Evolutionary conservation across 2,113 vertebrate genomes (phyloP).

Genomic region (Halcyon malimbica): DNA sequence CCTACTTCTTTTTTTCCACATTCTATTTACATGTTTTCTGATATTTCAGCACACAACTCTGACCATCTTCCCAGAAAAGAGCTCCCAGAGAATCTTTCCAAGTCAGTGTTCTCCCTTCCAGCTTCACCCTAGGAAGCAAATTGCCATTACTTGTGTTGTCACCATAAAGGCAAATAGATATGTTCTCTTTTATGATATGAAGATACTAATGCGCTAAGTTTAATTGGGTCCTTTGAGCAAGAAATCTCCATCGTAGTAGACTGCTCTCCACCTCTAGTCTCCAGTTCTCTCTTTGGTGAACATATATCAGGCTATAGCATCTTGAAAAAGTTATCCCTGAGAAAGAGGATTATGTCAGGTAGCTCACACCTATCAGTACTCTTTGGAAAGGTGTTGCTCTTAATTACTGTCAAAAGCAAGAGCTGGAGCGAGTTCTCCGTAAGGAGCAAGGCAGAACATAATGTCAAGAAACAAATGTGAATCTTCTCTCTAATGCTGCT

Average conservation of each 20-base stretch:
- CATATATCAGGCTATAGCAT: neutral
- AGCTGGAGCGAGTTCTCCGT: neutral
- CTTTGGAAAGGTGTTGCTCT: neutral
- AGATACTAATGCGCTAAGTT: neutral
- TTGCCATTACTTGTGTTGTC: neutral
- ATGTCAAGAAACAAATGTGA: neutral
- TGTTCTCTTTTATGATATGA: neutral
- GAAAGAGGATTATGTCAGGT: neutral
- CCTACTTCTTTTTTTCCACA: neutral
- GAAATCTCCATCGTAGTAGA: neutral
- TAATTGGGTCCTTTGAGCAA: neutral
- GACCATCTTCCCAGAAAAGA: neutral
- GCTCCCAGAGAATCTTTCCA: neutral
- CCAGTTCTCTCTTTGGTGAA: neutral
- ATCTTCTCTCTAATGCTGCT: neutral
- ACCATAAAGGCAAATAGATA: neutral
- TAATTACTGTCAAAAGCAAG: neutral
- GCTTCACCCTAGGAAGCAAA: neutral
- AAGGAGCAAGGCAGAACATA: rapidly evolving
- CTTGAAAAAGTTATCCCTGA: neutral
- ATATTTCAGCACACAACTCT: neutral
- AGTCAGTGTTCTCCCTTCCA: neutral
- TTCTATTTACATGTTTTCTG: neutral
- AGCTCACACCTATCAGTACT: neutral
- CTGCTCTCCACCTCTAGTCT: neutral